Base-by-base conservation (phyloP, 2,113 vertebrate genomes). In the Polyodon spathula region DNA sequence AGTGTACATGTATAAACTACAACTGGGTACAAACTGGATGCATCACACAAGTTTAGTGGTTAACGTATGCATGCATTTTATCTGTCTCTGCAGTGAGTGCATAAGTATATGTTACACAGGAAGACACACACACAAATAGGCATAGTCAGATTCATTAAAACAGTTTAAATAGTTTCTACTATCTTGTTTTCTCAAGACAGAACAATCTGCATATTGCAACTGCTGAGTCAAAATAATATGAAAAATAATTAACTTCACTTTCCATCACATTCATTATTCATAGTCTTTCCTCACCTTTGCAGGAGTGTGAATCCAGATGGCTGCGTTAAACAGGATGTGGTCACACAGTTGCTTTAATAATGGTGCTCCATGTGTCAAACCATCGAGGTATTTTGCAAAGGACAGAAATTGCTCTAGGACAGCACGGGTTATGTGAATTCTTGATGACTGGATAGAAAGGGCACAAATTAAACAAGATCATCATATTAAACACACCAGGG, bases 241-340 rank as follows among this genome's bases (percentile, higher is more conserved):
- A 44, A 44, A 44, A 44, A 8, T n/a, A n/a, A n/a, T 7, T 2
- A 2, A 1, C 12, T 44, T 44, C 12, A 8, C 43, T 44, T 44
- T 44, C 1, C 7, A 1, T 12, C 43, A 44, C 7, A 12, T 8
- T 8, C n/a, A n/a, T n/a, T n/a, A n/a, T n/a, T n/a, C n/a, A n/a
- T n/a, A n/a, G n/a, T n/a, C n/a, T n/a, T n/a, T n/a, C n/a, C 80
- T 72, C 68, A 97, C 96, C 91, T 98, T 98, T 75, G 96, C 95
- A 64, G 96, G 95, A 1, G 95, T 98, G 72, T 99, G 95, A 81
- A 99, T 98, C 96, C 96, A 99, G 83, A 99, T 97, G 77, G 95
- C 94, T 15, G 96, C 91, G 65, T 98, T 99, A 82, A 99, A 99
- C 68, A 99, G 87, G 70, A 99, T 92, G 58, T 99, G 96, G 81